A percentile compares a stretch with the other conserved stretches of the same genome.
Evolutionary conservation across 2,113 vertebrate genomes (phyloP).

Genomic region (Campylomormyrus tamandua): DNA sequence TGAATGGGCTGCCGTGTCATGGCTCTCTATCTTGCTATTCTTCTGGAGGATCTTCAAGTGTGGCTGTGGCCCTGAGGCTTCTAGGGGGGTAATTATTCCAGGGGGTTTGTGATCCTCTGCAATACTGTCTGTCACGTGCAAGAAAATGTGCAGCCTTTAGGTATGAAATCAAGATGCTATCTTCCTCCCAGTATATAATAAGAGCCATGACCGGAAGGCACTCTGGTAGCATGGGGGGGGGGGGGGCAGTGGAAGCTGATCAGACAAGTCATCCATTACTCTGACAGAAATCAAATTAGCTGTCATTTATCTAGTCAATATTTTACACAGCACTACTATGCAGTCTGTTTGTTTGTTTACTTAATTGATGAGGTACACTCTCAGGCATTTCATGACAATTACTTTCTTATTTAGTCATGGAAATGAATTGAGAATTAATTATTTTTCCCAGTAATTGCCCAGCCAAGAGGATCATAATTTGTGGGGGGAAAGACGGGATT

Average conservation of each 20-base stretch:
- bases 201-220: not conserved
- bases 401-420: not conserved
- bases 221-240: not conserved
- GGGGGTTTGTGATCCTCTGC: not conserved
- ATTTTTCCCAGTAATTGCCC: not conserved
- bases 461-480: not conserved
- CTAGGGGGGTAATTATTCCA: not conserved
- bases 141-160: not conserved
- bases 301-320: constrained; percentile 53
- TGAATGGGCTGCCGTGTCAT: not conserved
- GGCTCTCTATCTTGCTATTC: not conserved
- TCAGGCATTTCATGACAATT: not conserved
- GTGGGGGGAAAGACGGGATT: not conserved
- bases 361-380: not conserved
- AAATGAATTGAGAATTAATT: not conserved
- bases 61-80: not conserved
- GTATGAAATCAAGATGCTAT: not conserved
- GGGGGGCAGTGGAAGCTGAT: constrained; percentile 45
- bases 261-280: constrained; percentile 57
- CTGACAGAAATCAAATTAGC: constrained; percentile 61
- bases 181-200: not conserved
- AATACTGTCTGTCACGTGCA: too few species aligned
- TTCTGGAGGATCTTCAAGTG: not conserved
- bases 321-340: not conserved
- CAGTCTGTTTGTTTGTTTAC: not conserved